Evolutionary conservation across 1,140 invertebrate species (phyloP), one percentile per base, ranked within the genome.

Genomic region (Stegodyphus mimosarum): DNA sequence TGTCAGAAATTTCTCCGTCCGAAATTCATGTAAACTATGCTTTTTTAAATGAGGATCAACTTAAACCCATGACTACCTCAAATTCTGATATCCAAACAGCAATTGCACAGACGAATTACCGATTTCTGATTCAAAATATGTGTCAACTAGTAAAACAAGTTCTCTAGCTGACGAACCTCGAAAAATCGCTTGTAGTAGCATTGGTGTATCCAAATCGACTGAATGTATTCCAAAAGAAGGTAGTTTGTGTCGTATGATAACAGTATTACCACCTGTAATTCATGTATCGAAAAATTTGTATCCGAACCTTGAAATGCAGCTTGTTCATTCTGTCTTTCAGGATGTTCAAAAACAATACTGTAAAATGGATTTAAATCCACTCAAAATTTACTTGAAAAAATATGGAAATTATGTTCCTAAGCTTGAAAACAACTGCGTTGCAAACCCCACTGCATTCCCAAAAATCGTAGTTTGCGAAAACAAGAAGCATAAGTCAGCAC

Each of bases 171-270:
- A 33, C 1, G 3, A 33, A 3, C 3, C 33, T 33, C 33, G 33
- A 33, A 33, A 33, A 1, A 33, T 33, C 33, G 33, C 33, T 33
- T 60, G 55, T 60, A 60, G 55, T 15, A 60, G 5, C 15, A 15
- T 60, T 60, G 1, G 15, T 9, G 55, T 60, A 60, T 60, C 55
- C 1, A 60, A 60, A 15, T 5, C 9, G 9, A 2, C n/a, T n/a
- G 11, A 13, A 33, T 33, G 33, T 33, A 33, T 33, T 33, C 33
- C 33, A 33, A 33, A 33, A 67, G 64, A 67, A 13, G n/a, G 1
- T n/a, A n/a, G 7, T 17, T 67, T 67, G 64, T 67, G 63, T n/a
- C 63, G 73, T 18, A 84, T 84, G 81, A 84, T 84, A 55, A 75
- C 81, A 17, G 69, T 75, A 73, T 60, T 84, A 11, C 72, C 81